Conservation (phyloP, 2,888 invertebrate species). For the Melipona bicolor region DNA sequence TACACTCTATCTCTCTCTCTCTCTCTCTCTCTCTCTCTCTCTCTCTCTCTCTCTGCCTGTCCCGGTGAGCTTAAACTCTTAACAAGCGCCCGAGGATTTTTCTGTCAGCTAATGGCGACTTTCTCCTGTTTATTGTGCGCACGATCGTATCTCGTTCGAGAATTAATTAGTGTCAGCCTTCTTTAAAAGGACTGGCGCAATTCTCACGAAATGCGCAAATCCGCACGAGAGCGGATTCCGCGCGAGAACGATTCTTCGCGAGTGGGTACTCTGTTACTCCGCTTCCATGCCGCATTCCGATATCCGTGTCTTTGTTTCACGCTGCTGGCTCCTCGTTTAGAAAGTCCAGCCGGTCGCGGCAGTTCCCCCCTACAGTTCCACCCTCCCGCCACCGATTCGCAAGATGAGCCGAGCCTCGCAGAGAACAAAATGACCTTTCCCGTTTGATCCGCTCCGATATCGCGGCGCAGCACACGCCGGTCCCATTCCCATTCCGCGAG, state of each 20-base stretch:
- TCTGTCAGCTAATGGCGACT: constrained; percentile 71
- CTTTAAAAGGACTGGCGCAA: constrained; percentile 65
- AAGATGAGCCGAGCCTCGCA: constrained; percentile 42
- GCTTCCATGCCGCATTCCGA: not conserved
- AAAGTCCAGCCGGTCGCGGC: constrained; percentile 51
- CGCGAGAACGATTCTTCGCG: constrained; percentile 15
- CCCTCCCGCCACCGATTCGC: not conserved
- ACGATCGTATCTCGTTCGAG: constrained; percentile 69
- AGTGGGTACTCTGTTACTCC: not conserved
- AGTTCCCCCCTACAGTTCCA: not conserved
- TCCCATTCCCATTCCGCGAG: constrained; percentile 28
- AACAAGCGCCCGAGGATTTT: constrained; percentile 67
- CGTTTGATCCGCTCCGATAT: constrained; percentile 56
- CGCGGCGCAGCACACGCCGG: not conserved
- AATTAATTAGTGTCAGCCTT: constrained; percentile 73
- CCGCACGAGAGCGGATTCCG: constrained; percentile 65
- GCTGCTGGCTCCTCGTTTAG: constrained; percentile 51
- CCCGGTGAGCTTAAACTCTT: constrained; percentile 47
- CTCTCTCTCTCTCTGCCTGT: no score
- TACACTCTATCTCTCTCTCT: constrained; percentile 37
- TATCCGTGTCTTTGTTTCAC: not conserved
- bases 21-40: not conserved
- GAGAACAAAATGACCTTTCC: constrained; percentile 62
- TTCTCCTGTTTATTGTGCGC: constrained; percentile 71
- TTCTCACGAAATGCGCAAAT: constrained; percentile 73